Conservation (phyloP, 2,113 vertebrate genomes). For the Grallaria varia region DNA sequence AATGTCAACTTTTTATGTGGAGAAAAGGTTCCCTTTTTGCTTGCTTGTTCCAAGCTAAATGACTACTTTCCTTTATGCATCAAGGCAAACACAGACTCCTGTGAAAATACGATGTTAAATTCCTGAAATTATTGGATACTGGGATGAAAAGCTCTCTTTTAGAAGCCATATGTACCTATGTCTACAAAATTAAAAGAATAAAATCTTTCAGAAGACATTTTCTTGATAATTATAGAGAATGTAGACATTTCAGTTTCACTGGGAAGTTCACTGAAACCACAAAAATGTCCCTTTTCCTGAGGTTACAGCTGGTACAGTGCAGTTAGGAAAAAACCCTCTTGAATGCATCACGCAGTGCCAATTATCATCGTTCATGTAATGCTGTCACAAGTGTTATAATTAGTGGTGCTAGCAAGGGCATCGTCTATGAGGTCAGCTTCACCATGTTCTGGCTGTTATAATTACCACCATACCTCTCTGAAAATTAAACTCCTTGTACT, state of each 20-base stretch:
- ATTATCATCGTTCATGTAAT: slow-evolving; percentile 19
- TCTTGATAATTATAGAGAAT: slow-evolving; percentile 1
- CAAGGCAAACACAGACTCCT: background rate
- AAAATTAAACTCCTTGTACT: slow-evolving; percentile 21
- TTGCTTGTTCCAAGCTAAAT: slow-evolving; percentile 32
- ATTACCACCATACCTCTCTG: background rate
- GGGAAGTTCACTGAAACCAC: background rate
- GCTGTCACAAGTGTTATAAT: slow-evolving; percentile 20
- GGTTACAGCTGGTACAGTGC: slow-evolving; percentile 6
- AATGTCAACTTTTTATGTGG: background rate
- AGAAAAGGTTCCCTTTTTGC: background rate
- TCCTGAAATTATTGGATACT: background rate
- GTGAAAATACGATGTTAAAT: background rate
- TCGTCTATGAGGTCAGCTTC: background rate
- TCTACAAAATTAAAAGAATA: background rate
- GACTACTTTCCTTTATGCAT: background rate
- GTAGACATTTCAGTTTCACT: background rate
- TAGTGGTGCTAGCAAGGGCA: slow-evolving; percentile 22
- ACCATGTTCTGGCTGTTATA: background rate
- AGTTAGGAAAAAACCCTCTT: background rate
- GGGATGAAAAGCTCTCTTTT: background rate
- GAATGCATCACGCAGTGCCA: slow-evolving; percentile 14
- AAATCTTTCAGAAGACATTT: slow-evolving; percentile 1
- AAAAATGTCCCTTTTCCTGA: background rate
- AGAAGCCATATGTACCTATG: background rate